Evolutionary conservation across 2,888 invertebrate genomes (phyloP).

Genomic region (Synanthedon formicaeformis): DNA sequence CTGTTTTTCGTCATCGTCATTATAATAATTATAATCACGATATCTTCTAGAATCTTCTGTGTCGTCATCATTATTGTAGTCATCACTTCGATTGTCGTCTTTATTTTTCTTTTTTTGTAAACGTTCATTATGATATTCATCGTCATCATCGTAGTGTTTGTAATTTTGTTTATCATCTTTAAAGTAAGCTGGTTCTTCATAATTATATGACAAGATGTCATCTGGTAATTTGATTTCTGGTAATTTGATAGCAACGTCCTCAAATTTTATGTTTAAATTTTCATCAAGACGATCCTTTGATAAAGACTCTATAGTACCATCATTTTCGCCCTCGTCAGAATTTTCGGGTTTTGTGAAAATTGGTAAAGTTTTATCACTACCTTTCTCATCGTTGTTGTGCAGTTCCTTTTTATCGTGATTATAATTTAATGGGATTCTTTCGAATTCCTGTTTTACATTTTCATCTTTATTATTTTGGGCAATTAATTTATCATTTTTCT

Average conservation of each 20-base stretch:
- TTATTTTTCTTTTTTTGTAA: conserved; percentile 7
- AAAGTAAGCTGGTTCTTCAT: conserved; percentile 25
- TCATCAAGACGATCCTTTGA: conserved; percentile 38
- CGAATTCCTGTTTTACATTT: conserved; percentile 56
- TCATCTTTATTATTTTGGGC: conserved; percentile 9
- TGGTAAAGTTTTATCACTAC: conserved; percentile 8
- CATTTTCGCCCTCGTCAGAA: conserved; percentile 16
- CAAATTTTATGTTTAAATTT: conserved; percentile 50
- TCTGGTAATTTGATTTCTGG: conserved; percentile 62
- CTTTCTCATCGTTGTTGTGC: conserved; percentile 11
- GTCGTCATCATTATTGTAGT: conserved; percentile 11
- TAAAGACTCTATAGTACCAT: conserved; percentile 32
- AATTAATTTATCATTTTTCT: conserved; percentile 21
- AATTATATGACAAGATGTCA: conserved; percentile 46
- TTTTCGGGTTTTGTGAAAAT: conserved; percentile 7
- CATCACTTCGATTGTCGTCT: conserved; percentile 15
- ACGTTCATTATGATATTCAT: conserved; percentile 12
- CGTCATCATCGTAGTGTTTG: conserved; percentile 21
- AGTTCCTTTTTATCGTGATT: conserved; percentile 33
- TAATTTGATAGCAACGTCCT: conserved; percentile 47
- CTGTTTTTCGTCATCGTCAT: conserved; percentile 17
- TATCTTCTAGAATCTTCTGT: conserved; percentile 12
- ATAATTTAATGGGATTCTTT: conserved; percentile 57
- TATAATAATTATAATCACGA: conserved; percentile 13
- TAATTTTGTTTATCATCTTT: conserved; percentile 17